Evolutionary conservation across 2,113 vertebrate species (phyloP), one percentile per base, ranked within the genome.

Genomic region (Gavialis gangeticus): DNA sequence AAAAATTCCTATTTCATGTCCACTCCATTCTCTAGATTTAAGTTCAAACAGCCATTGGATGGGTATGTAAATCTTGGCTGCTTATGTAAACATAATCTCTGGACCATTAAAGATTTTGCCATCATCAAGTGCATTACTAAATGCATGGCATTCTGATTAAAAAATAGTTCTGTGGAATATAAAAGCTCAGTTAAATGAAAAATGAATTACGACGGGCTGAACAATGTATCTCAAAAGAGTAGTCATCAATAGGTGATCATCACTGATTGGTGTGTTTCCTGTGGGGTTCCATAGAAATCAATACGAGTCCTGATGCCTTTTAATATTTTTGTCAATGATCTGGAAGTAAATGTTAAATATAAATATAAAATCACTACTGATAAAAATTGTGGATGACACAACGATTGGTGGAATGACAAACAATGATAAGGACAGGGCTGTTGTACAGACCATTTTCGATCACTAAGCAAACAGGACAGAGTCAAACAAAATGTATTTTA

Each of bases 381-480:
- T 55, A 83, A 80, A 62, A 64, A 46, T 46, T 46, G 46, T 24
- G 1, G 5, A 25, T 69, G 5, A n/a, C 6, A 4, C 73, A 62
- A 58, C 56, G 77, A 79, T 67, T 5, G 57, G 34, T 82, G 28
- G 1, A 5, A 34, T 2, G 73, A 63, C 25, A 63, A 63, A 82
- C 46, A 64, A 60, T 1, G 2, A 4, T 25, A 58, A 28, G 4
- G 0, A 55, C 67, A 11, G 3, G 0, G 0, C 8, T 56, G 28
- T 34, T 0, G 0, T 69, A 63, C 27, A 59, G 46, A 2, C 59
- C 18, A 5, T 3, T 24, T 5, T 22, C 58, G 28, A 17, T 15
- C 46, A 21, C 14, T 21, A 46, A 77, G 15, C 37, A 16, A 46
- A 2, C 54, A 58, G 67, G 87, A 46, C 46, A 46, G 7, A 46